These are phyloP conservation scores for Rhagoletis zephyria DNA, from an alignment of 1,140 invertebrate species.

Conservation along the genomic window DNA sequence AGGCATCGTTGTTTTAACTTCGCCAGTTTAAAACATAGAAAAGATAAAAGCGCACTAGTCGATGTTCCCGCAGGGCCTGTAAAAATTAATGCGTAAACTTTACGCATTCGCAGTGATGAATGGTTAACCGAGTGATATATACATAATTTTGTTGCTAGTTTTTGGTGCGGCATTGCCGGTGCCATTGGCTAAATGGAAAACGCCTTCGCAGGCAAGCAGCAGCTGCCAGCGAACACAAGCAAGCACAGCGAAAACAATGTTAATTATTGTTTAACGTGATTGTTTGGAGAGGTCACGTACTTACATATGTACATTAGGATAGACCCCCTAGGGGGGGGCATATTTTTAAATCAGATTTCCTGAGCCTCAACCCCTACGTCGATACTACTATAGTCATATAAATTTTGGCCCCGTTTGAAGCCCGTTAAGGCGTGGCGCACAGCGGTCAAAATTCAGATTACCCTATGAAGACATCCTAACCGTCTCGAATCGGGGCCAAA, in stretches of 20 bases:
- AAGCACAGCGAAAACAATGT: not conserved
- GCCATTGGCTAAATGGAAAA: slow-evolving; percentile 6
- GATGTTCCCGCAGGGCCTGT: too few relatives aligned
- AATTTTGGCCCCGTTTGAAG: too few relatives aligned
- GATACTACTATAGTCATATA: too few relatives aligned
- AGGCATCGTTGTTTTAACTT: too few relatives aligned
- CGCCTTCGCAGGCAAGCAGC: not conserved
- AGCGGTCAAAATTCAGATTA: too few relatives aligned
- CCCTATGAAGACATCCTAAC: too few relatives aligned
- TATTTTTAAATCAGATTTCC: too few relatives aligned
- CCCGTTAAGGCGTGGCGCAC: too few relatives aligned
- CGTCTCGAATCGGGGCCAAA: too few relatives aligned
- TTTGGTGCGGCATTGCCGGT: not conserved
- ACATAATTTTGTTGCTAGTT: not conserved
- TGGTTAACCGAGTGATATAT: not conserved
- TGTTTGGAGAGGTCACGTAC: not conserved
- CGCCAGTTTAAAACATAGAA: too few relatives aligned
- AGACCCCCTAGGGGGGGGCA: not conserved
- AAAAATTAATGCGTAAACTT: not conserved
- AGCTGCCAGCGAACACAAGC: not conserved
- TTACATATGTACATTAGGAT: not conserved
- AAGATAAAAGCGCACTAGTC: too few relatives aligned
- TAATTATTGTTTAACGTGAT: slow-evolving; percentile 36
- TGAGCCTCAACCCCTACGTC: too few relatives aligned
- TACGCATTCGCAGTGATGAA: slow-evolving; percentile 7